Evolutionary conservation across 2,797 vertebrate species (phyloP), one percentile per base, ranked within the genome.

Genomic region (Lates japonicus): DNA sequence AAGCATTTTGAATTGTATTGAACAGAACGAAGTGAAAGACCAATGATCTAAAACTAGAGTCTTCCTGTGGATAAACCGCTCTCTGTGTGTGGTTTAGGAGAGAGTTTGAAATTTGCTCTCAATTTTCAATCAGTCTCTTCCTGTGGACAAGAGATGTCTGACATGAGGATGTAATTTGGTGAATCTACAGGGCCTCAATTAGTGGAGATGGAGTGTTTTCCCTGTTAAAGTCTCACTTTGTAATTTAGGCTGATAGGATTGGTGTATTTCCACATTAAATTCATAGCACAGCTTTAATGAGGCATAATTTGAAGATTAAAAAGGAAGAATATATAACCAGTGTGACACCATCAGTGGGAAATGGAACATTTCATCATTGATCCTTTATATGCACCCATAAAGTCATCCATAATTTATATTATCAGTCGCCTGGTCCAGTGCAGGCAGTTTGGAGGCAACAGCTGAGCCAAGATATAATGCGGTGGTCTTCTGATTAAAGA

Each of bases 281-380:
- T 70, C 73, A 51, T 3, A 64, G 84, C n/a, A 66, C 55, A 22
- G 76, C 79, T 84, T 87, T 92, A 92, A 90, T 87, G 88, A 90
- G 86, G 60, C 75, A 83, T 88, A 75, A 87, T 91, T 89, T 85
- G 65, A 71, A 80, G 85, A 90, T 90, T 88, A 92, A 88, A 91
- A 83, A 74, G 20, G 74, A 74, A 64, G 76, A 81, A 87, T 74
- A 70, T 87, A 80, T 82, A 89, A 87, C 75, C 68, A 76, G 70
- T 55, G 66, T 78, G 82, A 87, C 87, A 81, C 76, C 70, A 75
- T 83, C 83, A 76, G 49, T 42, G 78, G 81, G 77, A 88, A 76
- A 80, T 64, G 76, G 76, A 89, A 74, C 88, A 85, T 87, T 86
- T 90, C 86, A 86, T 90, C 80, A 86, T 86, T 78, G 87, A 86